Base-by-base conservation (phyloP, 1,140 invertebrate genomes). In the Bombus superbus region DNA sequence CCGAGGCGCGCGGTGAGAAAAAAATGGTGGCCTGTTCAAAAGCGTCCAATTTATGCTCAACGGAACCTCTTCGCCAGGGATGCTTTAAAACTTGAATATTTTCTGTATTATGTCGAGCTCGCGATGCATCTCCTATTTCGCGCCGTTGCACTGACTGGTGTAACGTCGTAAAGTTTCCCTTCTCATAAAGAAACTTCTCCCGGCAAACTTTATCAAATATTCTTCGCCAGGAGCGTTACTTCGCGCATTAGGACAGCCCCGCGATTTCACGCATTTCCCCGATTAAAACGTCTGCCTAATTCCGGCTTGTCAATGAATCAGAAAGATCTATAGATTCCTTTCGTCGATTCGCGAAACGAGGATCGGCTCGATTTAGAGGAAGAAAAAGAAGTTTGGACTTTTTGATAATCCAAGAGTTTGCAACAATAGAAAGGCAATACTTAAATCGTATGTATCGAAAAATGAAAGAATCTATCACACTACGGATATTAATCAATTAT, bases 171-270 rank as follows among this genome's bases (percentile, higher is more conserved):
- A 78, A 78, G 28, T 78, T 77, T 77, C 28, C 10, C 25, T 40
- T n/a, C 35, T 42, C 75, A 6, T 77, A 77, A 77, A 77, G 75
- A 78, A 42, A 15, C 75, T n/a, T 32, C n/a, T 15, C 42, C 9
- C 18, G 35, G 11, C 35, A 3, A 78, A 78, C 53, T 78, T 78
- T 64, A 78, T 77, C 57, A 77, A 77, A 77, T 77, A 77, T 77
- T 77, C 75, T 22, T 38, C 38, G 13, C 28, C 6, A 32, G 9
- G 13, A 62, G 25, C 53, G 53, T 59, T 75, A 38, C 35, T 59
- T 76, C 25, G 5, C n/a, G 42, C 18, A 44, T 32, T 62, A 18
- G 38, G 75, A 42, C 57, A 62, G 15, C 57, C 6, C 0, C 8
- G 59, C 40, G 57, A 64, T 32, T 64, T 64, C 15, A 64, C 57